phyloP scores from a whole-genome alignment of 1,140 invertebrate species.

The Zaprionus kolodkinae region DNA sequence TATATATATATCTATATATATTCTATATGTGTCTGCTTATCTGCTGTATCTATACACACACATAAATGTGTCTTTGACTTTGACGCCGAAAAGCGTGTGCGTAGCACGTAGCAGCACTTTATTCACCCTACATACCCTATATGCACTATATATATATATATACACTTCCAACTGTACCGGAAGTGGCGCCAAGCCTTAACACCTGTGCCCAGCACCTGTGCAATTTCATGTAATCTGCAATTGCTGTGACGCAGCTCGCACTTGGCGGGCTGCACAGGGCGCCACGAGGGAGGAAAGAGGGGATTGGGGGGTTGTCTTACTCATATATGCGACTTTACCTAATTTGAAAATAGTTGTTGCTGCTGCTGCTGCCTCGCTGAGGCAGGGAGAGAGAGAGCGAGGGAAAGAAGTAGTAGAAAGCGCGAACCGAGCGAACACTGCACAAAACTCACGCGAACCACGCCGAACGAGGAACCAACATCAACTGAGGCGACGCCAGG shows the following conservation, averaged over 20 bases:
- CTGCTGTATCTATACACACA: constrained; percentile 15
- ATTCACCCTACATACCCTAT: constrained; percentile 28
- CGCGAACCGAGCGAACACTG: constrained; percentile 24
- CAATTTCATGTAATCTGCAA: constrained; percentile 8
- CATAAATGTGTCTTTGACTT: constrained; percentile 70
- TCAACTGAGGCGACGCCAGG: constrained; percentile 60
- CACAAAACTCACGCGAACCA: constrained; percentile 56
- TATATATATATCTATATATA: constrained; percentile 8
- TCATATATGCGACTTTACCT: constrained; percentile 32
- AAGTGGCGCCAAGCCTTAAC: constrained; percentile 26
- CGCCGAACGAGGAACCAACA: constrained; percentile 68
- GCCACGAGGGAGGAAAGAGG: no score
- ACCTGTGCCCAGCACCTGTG: constrained; percentile 4
- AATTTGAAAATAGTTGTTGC: constrained; percentile 19
- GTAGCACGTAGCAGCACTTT: no score
- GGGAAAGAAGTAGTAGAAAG: constrained; percentile 9
- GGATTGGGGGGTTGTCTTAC: constrained; percentile 2
- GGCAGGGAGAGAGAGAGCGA: constrained; percentile 3
- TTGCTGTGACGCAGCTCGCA: constrained; percentile 4
- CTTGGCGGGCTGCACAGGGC: constrained; percentile 10
- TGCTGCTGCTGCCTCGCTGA: no score
- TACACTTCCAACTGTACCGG: constrained; percentile 16
- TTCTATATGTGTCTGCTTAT: constrained; percentile 10
- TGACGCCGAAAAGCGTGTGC: constrained; percentile 48
- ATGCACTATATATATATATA: constrained; percentile 23